Base-by-base conservation (phyloP, 2,888 invertebrate species). In the Philonicus albiceps region DNA sequence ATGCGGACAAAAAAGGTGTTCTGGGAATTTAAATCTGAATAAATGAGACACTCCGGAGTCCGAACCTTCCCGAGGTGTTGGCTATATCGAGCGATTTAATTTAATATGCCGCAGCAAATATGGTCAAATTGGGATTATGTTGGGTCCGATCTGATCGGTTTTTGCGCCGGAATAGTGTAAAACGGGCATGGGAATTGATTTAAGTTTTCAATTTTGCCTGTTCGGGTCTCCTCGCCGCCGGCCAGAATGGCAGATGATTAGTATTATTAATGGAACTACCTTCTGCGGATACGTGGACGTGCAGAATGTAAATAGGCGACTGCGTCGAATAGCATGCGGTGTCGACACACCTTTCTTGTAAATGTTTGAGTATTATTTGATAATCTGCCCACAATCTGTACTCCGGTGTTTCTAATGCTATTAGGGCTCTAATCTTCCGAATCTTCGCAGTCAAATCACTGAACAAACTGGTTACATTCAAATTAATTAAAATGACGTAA, bases 21-120 rank as follows among this genome's bases (percentile, higher is more conserved):
- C 85, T 87, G 88, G 87, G 88, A 87, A 87, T 86, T 86, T 87
- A 85, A 88, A 87, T 88, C 86, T 86, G 86, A 88, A 88, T 87
- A 87, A 88, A 88, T 87, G 87, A 87, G 87, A 87, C 85, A 86
- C 64, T 74, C 75, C 40, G 31, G 81, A 85, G 55, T 78, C 64
- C 22, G 53, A 34, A 76, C 27, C 73, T 37, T 43, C 64, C 43
- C 72, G 85, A 87, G 53, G 87, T 86, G 83, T 86, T 86, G 75
- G 83, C 73, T 84, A 73, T 74, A 74, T 81, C 75, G 83, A 84
- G 84, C 78, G 83, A 87, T 87, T 87, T 87, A 87, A 86, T 87
- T 87, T 87, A 87, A 87, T 87, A 87, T 87, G 87, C 85, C 81
- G 76, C 49, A 86, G 40, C 87, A 86, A 87, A 87, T 86, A 87